Evolutionary conservation across 1,140 invertebrate genomes (phyloP).

Genomic region (Pseudomyrmex concolor): DNA sequence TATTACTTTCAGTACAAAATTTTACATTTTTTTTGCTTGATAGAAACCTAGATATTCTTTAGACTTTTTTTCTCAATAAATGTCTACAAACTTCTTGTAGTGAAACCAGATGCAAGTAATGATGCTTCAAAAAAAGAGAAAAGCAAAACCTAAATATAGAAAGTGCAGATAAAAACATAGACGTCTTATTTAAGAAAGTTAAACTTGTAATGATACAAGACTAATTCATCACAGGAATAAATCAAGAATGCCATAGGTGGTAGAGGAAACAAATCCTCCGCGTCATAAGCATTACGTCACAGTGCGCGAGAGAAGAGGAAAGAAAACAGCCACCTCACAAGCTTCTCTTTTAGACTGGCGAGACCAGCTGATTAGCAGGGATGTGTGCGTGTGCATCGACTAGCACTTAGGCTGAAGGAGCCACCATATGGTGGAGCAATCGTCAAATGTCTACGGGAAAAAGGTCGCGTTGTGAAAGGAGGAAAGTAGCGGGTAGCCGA

Average conservation of each 20-base stretch:
- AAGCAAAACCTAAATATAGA: background rate
- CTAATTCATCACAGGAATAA: background rate
- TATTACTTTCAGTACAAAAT: background rate
- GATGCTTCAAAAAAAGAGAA: background rate
- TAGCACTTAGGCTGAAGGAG: constrained; percentile 22
- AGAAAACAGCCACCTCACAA: constrained; percentile 7
- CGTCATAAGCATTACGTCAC: constrained; percentile 27
- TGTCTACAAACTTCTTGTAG: too few species aligned
- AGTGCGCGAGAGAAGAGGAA: background rate
- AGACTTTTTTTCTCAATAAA: background rate
- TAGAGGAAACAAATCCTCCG: background rate
- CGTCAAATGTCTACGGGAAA: background rate
- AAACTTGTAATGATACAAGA: too few species aligned
- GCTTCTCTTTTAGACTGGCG: constrained; percentile 20
- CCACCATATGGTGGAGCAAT: constrained; percentile 74
- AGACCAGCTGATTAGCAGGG: constrained; percentile 73
- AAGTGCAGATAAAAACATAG: constrained; percentile 10
- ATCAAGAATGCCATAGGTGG: background rate
- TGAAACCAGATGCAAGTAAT: background rate
- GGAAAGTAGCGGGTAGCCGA: background rate
- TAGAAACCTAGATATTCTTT: background rate
- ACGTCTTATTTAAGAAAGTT: background rate
- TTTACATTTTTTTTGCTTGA: background rate
- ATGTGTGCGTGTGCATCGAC: constrained; percentile 59
- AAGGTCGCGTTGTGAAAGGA: background rate